Evolutionary conservation across 2,113 vertebrate species (phyloP), one percentile per base, ranked within the genome.

Genomic region (Equus quagga): DNA sequence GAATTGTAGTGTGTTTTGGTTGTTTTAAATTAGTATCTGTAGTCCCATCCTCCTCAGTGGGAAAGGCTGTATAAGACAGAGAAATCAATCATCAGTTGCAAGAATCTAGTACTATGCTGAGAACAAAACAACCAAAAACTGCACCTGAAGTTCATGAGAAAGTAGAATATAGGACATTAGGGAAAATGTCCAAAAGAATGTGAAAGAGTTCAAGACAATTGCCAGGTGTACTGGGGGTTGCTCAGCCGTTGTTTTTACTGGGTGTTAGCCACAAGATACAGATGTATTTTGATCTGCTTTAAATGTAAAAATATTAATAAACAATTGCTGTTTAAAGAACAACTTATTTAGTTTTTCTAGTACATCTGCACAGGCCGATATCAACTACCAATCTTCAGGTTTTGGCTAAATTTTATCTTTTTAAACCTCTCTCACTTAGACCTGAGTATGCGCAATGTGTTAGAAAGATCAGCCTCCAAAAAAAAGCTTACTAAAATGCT

Each of bases 141-240:
- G 24, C 5, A 56, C 17, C 11, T 65, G 28, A 31, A 81, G 3
- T 41, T 81, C 10, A 28, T 17, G 17, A 58, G 28, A 49, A 56
- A 18, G 8, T 23, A 3, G 33, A 18, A 41, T 15, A 6, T 0
- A 90, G 5, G 69, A 44, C 18, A 83, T 36, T 26, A 69, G 17
- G 23, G 17, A 33, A 76, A 78, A 75, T 33, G 18, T 54, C 11
- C 46, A 33, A 41, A 56, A 2, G 18, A 76, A 49, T 4, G 6
- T 24, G 17, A 60, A 13, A 18, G 13, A 21, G 21, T 5, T 33
- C 44, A 85, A 28, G 44, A 46, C 46, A 72, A 44, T 18, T 44
- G 8, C 1, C 19, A 79, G 26, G 14, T 58, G 0, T 23, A n/a
- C 12, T 4, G 1, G 10, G 19, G 28, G 19, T n/a, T 44, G 58